Evolutionary conservation across 2,113 vertebrate species (phyloP), one percentile per base, ranked within the genome.

Genomic region (Eptesicus fuscus): DNA sequence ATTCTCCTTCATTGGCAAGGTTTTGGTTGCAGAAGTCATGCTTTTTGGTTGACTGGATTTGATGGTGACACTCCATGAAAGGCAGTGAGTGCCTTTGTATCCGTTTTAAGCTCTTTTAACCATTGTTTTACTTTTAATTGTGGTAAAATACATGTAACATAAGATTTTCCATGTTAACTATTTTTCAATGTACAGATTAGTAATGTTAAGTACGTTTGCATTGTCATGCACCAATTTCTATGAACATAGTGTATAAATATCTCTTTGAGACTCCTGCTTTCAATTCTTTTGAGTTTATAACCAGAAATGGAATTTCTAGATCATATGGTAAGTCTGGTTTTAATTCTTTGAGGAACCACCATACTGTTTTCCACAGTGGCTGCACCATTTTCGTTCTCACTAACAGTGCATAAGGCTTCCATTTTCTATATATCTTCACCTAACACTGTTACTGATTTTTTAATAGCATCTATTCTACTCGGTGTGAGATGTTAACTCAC

Each of bases 31-130:
- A 70, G 56, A 88, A 17, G 18, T 70, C 35, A 40, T 89, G 44
- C 42, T 82, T 69, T 22, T 74, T 91, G 61, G 42, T 82, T 92
- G 18, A 88, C 67, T 93, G 30, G 85, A 80, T 94, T 88, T 91
- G 59, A 35, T 88, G 35, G 7, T 79, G 49, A 18, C 30, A 63
- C n/a, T 67, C 11, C 23, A n/a, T 79, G 74, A 42, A 70, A 87
- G 25, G 23, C 11, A 70, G 0, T 28, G 63, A 82, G 14, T 84
- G 32, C 9, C 25, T 83, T 93, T 79, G 37, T 74, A 6, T 87
- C 53, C n/a, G 13, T 86, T 69, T 94, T 94, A 6, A 53, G 40
- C 2, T 71, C 40, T 63, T 37, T 73, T 20, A 67, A 90, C 76
- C 37, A 76, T 76, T 44, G 37, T 67, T 88, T 77, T n/a, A 32